Conservation (phyloP, 1,140 invertebrate genomes). For the Drosophila funebris region DNA sequence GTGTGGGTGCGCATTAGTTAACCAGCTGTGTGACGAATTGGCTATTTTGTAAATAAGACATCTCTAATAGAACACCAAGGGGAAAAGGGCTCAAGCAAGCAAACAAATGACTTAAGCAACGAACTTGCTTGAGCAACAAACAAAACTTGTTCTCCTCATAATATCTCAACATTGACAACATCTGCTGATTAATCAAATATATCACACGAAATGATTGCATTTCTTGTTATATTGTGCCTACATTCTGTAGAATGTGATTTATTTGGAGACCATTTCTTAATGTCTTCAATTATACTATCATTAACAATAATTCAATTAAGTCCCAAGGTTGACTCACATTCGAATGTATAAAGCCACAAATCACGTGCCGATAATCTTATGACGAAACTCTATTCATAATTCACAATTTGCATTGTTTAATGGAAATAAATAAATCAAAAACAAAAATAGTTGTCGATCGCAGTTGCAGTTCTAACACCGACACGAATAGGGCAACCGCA, state of each 20-base stretch:
- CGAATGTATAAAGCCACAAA: conserved; percentile 4
- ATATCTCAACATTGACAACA: neutral
- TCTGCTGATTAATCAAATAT: neutral
- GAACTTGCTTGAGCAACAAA: conserved; percentile 16
- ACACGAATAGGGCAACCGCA: conserved; percentile 4
- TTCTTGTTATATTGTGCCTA: neutral
- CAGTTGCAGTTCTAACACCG: neutral
- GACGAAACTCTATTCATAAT: conserved; percentile 29
- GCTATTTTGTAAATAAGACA: conserved; percentile 63
- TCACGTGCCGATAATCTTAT: conserved; percentile 19
- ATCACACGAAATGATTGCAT: neutral
- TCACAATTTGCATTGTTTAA: conserved; percentile 19
- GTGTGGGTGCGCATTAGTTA: conserved; percentile 51
- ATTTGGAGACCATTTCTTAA: neutral
- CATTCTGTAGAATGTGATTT: conserved; percentile 6
- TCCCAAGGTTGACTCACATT: conserved; percentile 9
- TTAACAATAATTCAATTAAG: conserved; percentile 23
- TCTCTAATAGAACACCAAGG: conserved; percentile 27
- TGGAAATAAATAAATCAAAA: conserved; percentile 16
- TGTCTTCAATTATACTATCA: neutral
- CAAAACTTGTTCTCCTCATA: conserved; percentile 11
- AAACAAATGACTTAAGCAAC: conserved; percentile 42
- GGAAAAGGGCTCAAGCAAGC: neutral
- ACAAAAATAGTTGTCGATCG: conserved; percentile 4
- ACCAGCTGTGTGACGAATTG: conserved; percentile 70